Conservation (phyloP, 2,888 invertebrate genomes). For the Meandrusa payeni region DNA sequence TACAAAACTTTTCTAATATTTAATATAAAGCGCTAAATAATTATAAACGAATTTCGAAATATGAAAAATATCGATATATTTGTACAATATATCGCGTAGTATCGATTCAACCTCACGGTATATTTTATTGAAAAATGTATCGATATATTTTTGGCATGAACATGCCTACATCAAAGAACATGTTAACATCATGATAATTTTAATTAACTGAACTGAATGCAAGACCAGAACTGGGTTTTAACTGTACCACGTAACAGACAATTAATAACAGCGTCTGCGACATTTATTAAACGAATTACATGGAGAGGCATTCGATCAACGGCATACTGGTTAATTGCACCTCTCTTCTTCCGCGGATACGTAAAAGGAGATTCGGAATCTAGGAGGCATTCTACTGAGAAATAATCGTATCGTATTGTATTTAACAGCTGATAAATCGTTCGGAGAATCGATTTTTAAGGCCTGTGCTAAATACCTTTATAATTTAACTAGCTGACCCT, state of each 20-base stretch:
- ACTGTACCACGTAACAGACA: conserved; percentile 1
- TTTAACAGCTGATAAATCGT: conserved; percentile 7
- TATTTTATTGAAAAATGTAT: no score
- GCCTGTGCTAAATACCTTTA: background rate
- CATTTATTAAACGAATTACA: conserved; percentile 21
- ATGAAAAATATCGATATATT: no score
- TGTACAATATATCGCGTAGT: no score
- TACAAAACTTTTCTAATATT: no score
- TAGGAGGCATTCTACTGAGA: conserved; percentile 8
- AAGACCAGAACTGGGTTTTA: background rate
- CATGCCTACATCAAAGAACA: no score
- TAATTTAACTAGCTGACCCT: no score
- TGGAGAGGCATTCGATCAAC: conserved; percentile 15
- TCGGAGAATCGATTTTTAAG: conserved; percentile 6
- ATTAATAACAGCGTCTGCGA: conserved; percentile 17
- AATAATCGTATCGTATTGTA: conserved; percentile 10
- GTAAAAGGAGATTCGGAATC: conserved; percentile 19
- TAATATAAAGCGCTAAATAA: no score
- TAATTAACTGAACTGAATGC: background rate
- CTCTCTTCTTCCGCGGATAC: conserved; percentile 8
- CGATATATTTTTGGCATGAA: no score
- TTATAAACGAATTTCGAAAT: no score
- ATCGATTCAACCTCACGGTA: no score
- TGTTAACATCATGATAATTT: conserved; percentile 3
- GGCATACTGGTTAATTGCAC: conserved; percentile 15